Conservation (phyloP, 2,888 invertebrate genomes). For the Drosophila lutescens region DNA sequence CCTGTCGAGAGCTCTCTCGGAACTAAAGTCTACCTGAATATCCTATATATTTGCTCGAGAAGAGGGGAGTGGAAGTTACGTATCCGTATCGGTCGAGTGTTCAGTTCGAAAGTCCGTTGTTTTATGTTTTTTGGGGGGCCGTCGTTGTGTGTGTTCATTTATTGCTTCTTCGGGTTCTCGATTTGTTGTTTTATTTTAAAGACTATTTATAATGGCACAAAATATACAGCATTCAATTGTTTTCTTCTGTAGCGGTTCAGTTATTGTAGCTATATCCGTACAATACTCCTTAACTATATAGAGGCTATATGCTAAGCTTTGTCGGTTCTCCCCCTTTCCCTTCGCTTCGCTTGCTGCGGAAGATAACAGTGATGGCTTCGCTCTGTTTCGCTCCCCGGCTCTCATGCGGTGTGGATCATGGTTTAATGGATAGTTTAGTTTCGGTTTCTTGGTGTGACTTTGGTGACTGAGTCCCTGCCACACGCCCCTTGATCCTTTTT, state of each 20-base stretch:
- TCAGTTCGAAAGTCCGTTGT: constrained; percentile 19
- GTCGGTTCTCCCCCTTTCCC: constrained; percentile 27
- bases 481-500: constrained; percentile 13
- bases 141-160: constrained; percentile 64
- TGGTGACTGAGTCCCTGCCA: constrained; percentile 10
- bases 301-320: constrained; percentile 41
- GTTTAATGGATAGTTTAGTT: constrained; percentile 18
- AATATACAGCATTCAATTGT: constrained; percentile 69
- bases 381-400: constrained; percentile 21
- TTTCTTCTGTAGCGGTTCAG: constrained; percentile 40
- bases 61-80: constrained; percentile 21
- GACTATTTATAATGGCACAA: constrained; percentile 76
- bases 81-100: constrained; percentile 21
- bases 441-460: constrained; percentile 11
- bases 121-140: constrained; percentile 3
- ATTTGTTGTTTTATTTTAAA: constrained; percentile 50
- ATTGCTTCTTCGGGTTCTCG: constrained; percentile 69
- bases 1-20: constrained; percentile 32
- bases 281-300: constrained; percentile 38
- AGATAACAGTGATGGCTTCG: constrained; percentile 20
- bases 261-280: constrained; percentile 32
- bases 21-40: constrained; percentile 38
- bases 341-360: constrained; percentile 16
- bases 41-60: constrained; percentile 22
- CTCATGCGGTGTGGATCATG: constrained; percentile 1